Evolutionary conservation across 1,140 invertebrate genomes (phyloP), one percentile per base, ranked within the genome.

Genomic region (Steinernema khuongi): DNA sequence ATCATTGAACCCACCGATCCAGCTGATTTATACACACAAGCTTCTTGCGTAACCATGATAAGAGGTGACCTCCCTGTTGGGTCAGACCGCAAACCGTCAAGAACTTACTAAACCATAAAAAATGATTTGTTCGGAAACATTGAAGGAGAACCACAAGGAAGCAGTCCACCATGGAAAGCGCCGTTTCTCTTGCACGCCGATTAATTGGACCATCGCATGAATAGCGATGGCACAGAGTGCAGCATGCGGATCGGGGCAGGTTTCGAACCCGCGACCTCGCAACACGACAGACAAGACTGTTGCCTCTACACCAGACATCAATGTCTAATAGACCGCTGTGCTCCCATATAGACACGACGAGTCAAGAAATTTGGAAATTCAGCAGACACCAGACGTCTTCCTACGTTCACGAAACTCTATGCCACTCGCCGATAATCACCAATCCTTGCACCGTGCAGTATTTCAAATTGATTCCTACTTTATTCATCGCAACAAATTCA

Each of bases 101-200:
- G 50, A 60, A 26, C 50, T 60, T n/a, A n/a, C n/a, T 7, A n/a
- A 41, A 41, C n/a, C 7, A 41, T 41, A 11, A 7, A 60, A 60
- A 60, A 60, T n/a, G 11, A 60, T 17, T 60, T 60, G 22, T 60
- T 11, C 50, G 50, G 50, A 17, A 60, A 60, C 50, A n/a, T n/a
- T 26, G 50, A 60, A 60, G 50, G 50, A 60, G 19, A 60, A 22
- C 50, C 4, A 7, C 50, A 60, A 60, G 4, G 11, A 22, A 60
- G 50, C 22, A 11, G 50, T 22, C 7, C 50, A 60, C 50, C 50
- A 60, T 60, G 50, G 50, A 60, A 60, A 60, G 50, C 50, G 50
- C 50, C 50, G 4, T 60, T 60, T 2, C 19, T 60, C 19, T 60
- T 60, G 50, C 50, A 60, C 22, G 50, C 11, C 22, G 50, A 60